A percentile compares a stretch with the other conserved stretches of the same genome.
Evolutionary conservation across 1,140 invertebrate genomes (phyloP).

Genomic region (Heliconius eleuchia): DNA sequence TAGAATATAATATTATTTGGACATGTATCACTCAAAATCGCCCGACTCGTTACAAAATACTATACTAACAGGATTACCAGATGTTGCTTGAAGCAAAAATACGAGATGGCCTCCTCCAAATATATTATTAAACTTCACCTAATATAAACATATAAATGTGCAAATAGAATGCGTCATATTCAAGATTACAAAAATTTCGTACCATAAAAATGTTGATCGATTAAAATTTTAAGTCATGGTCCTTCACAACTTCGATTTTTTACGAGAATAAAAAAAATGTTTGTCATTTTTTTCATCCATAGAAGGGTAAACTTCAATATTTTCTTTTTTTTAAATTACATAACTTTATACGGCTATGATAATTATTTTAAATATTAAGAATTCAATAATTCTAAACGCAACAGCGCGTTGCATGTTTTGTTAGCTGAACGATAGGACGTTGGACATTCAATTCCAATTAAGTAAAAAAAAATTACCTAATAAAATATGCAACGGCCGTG

Average conservation of each 20-base stretch:
- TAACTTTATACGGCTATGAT: slow-evolving; percentile 42
- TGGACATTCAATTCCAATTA: slow-evolving; percentile 3
- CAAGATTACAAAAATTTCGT: slow-evolving; percentile 45
- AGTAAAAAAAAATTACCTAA: not conserved
- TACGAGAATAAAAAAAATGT: not conserved
- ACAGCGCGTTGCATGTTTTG: not conserved
- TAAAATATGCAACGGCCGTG: not conserved
- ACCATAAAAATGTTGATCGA: slow-evolving; percentile 73
- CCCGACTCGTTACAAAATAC: slow-evolving; percentile 12
- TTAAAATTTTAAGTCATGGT: slow-evolving; percentile 69
- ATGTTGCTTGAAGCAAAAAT: slow-evolving; percentile 41
- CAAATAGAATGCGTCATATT: slow-evolving; percentile 38
- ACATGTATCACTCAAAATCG: slow-evolving; percentile 13
- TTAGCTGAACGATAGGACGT: not conserved
- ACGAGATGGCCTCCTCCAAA: slow-evolving; percentile 38
- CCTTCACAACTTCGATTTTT: slow-evolving; percentile 51
- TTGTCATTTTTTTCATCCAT: slow-evolving; percentile 24
- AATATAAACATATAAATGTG: slow-evolving; percentile 37
- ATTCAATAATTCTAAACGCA: slow-evolving; percentile 15
- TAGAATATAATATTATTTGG: slow-evolving; percentile 9
- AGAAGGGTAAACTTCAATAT: slow-evolving; percentile 36
- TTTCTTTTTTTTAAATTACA: slow-evolving; percentile 35
- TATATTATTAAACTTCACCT: slow-evolving; percentile 34
- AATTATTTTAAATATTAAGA: slow-evolving; percentile 26
- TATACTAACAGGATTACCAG: slow-evolving; percentile 30